These are phyloP conservation scores for Pterobdella sp. DNA, from an alignment of 2,888 invertebrate genomes.

Conservation along the genomic window DNA sequence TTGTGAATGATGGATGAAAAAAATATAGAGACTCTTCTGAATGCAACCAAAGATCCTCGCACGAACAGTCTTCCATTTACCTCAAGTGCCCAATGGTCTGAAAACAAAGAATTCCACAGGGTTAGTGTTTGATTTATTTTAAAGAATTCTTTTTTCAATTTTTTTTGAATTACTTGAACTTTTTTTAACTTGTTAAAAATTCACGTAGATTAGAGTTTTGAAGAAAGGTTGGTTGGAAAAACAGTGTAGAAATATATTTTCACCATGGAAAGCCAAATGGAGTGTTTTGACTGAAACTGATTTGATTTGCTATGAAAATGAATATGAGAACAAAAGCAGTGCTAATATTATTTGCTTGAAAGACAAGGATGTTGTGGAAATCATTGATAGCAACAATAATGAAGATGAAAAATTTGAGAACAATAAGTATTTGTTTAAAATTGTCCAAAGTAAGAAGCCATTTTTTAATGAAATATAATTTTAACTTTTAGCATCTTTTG, in stretches of 20 bases:
- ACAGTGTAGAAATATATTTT: slow-evolving; percentile 15
- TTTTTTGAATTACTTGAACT: too few relatives aligned
- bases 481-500: not conserved
- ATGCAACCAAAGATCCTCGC: too few relatives aligned
- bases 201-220: too few relatives aligned
- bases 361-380: not conserved
- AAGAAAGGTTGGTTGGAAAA: slow-evolving; percentile 21
- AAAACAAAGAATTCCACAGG: too few relatives aligned
- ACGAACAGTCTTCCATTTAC: too few relatives aligned
- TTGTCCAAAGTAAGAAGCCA: not conserved
- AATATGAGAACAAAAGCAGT: not conserved
- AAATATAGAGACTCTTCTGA: too few relatives aligned
- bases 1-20: too few relatives aligned
- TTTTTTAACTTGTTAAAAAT: too few relatives aligned
- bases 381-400: not conserved
- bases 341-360: not conserved
- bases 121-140: too few relatives aligned
- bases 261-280: slow-evolving; percentile 17
- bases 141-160: too few relatives aligned
- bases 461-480: not conserved
- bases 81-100: too few relatives aligned
- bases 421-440: slow-evolving; percentile 15
- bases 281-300: not conserved
- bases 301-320: slow-evolving; percentile 13
- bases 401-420: not conserved